Evolutionary conservation across 2,797 vertebrate genomes (phyloP), one percentile per base, ranked within the genome.

Genomic region (Bryconaethiops microstoma): DNA sequence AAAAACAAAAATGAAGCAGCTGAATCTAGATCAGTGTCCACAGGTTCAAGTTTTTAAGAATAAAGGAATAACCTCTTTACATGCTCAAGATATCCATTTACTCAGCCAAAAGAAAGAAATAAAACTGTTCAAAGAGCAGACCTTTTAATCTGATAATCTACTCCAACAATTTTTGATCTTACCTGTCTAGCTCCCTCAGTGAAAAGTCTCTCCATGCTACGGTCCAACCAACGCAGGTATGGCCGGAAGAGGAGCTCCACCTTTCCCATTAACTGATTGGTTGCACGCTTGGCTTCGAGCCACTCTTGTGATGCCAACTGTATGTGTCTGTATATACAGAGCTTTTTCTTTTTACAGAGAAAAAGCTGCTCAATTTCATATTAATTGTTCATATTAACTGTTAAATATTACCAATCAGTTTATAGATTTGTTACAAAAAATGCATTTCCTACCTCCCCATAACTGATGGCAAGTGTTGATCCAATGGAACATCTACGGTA

Each of bases 151-250:
- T 52, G 23, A 63, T 50, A 2, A 48, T 5, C 50, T 2, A 16
- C 5, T 25, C 52, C 52, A 52, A 60, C 39, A 50, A 10, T 14
- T n/a, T 2, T 7, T 50, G 21, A 50, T 54, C 88, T 92, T 71
- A 96, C 95, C 94, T 93, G 88, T 55, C 94, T 90, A 65, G 95
- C 95, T 82, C 94, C 95, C 83, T 95, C 95, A 0, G 92, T 95
- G 84, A 95, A 95, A 54, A 96, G 91, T 73, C 92, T 91, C 89
- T 96, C 95, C 93, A 96, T 82, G 83, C 93, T 96, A 7, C 95
- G 95, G 87, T 96, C 95, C 5, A 96, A 84, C 95, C 95, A 96
- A 73, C 93, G 94, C 54, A 95, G 88, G 84, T 92, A 95, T 12
- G 95, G 95, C 19, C 93, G 90, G 75, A 96, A 95, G 19, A 96